Evolutionary conservation across 2,113 vertebrate genomes (phyloP).

Genomic region (Monarcha castaneiventris): DNA sequence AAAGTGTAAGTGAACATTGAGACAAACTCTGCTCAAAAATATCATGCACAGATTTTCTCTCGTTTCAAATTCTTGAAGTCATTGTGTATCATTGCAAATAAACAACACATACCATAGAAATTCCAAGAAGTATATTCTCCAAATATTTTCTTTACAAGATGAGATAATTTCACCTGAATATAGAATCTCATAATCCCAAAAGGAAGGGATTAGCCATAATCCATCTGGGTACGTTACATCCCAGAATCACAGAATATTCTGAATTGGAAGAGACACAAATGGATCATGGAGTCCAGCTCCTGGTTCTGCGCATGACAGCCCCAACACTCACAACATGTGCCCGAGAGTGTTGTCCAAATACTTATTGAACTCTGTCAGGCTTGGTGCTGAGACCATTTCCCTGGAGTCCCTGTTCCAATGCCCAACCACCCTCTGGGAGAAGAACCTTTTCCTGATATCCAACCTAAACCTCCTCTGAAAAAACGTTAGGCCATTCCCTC

Average conservation of each 20-base stretch:
- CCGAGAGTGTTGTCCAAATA: not conserved
- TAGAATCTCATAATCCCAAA: not conserved
- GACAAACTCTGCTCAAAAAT: not conserved
- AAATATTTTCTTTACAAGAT: not conserved
- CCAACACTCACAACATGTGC: not conserved
- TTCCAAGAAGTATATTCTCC: not conserved
- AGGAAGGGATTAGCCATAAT: not conserved
- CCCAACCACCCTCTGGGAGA: no score
- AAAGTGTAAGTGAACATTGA: not conserved
- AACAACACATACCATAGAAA: not conserved
- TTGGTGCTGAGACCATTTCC: not conserved
- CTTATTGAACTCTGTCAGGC: not conserved
- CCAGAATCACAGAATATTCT: not conserved
- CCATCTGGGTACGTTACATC: not conserved
- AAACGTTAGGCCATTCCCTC: not conserved
- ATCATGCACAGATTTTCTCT: not conserved
- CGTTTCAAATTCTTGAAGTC: not conserved
- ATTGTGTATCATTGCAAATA: not conserved
- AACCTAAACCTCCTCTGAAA: rapidly evolving
- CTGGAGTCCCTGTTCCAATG: not conserved
- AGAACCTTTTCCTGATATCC: not conserved
- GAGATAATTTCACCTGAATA: not conserved
- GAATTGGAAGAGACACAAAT: not conserved
- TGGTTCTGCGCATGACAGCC: not conserved
- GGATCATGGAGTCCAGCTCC: not conserved